Percentiles rank a stretch among this genome's conserved stretches.
These are phyloP conservation scores for Malacoctenus gilli DNA, from an alignment of 2,797 vertebrate genomes.

Conservation along the genomic window DNA sequence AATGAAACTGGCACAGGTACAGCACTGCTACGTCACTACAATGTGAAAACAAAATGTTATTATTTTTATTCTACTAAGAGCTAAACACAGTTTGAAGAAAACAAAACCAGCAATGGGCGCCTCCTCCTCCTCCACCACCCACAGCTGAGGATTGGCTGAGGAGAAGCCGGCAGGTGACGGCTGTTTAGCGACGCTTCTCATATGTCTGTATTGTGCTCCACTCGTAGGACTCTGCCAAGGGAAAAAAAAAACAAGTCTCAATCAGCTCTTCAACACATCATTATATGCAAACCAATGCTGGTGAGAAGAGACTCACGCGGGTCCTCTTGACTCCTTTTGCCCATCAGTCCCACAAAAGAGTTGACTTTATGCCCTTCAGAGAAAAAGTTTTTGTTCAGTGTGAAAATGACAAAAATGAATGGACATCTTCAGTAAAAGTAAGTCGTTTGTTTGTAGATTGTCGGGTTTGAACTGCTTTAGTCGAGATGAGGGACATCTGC, in stretches of 20 bases:
- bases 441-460: too few species aligned
- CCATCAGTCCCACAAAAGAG: constrained; percentile 86
- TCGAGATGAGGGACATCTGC: too few species aligned
- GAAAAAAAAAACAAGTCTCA: background rate
- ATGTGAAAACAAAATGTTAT: constrained; percentile 70
- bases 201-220: constrained; percentile 78
- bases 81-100: constrained; percentile 54
- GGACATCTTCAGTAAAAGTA: too few species aligned
- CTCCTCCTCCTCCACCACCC: too few species aligned
- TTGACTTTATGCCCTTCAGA: constrained; percentile 83
- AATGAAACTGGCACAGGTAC: constrained; percentile 45
- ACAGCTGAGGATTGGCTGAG: too few species aligned
- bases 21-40: constrained; percentile 69
- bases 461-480: too few species aligned
- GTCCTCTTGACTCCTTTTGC: constrained; percentile 82
- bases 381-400: background rate
- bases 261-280: background rate
- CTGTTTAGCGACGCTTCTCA: constrained; percentile 69
- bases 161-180: constrained; percentile 31
- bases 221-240: constrained; percentile 71
- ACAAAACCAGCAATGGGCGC: background rate
- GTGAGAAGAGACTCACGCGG: constrained; percentile 74
- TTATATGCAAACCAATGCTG: background rate
- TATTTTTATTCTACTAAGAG: constrained; percentile 67
- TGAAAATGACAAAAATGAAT: too few species aligned